Base-by-base conservation (phyloP, 2,797 vertebrate species). In the Intellagama lesueurii region DNA sequence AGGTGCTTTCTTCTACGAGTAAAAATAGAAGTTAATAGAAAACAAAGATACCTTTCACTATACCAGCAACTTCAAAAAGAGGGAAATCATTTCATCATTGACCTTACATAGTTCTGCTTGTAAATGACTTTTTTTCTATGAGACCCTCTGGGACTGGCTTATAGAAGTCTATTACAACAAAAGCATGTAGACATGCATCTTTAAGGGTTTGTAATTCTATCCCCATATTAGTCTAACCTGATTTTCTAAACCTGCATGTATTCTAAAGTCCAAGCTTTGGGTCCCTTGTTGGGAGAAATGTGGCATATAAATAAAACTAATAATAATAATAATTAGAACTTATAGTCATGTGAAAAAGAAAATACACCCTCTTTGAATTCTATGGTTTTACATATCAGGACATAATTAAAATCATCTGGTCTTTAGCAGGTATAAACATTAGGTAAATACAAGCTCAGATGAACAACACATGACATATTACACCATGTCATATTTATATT, bases 131-230 rank as follows among this genome's bases (percentile, higher is more conserved):
- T 84, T 86, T 87, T 92, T 26, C 78, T 79, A 88, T 49, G 28
- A 80, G 56, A 81, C 87, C 91, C 90, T 88, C 87, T 90, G 90
- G 76, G 90, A 86, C 6, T 90, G 56, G 26, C 60, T 95, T 66
- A 40, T 83, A 89, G 88, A 87, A 91, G 12, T 56, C 70, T 86
- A 85, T 24, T 47, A 83, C 69, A 91, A 89, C 90, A 88, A 72
- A 89, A 77, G 82, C 76, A 76, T 12, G 86, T 35, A 49, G 92
- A 89, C 76, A 44, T 77, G 64, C 0, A 0, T 68, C 35, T 81
- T 81, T 70, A 70, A 69, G 32, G 69, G 24, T 44, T 5, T 16
- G 60, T 52, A 49, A 28, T 70, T 91, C 87, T 76, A 69, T n/a
- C 30, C 30, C 1, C 26, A 11, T 80, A 88, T 91, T 88, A 73